Evolutionary conservation across 2,888 invertebrate genomes (phyloP).

Genomic region (Macaria notata): DNA sequence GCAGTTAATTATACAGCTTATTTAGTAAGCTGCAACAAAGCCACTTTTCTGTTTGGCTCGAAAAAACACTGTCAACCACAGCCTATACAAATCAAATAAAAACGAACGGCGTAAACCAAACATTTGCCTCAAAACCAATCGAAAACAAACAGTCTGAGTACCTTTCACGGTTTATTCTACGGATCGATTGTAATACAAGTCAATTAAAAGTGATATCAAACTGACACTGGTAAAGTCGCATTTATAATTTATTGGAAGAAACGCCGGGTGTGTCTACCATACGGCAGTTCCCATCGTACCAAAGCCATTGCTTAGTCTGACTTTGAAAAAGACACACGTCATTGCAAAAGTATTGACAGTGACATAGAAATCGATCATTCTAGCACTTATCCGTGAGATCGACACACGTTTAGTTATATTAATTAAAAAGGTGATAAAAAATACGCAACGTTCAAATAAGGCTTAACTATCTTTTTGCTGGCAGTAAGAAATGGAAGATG

Average conservation of each 20-base stretch:
- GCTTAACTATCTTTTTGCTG: background rate
- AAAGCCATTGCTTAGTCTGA: slow-evolving; percentile 48
- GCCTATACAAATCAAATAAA: too few species aligned
- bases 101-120: slow-evolving; percentile 18
- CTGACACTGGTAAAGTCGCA: slow-evolving; percentile 34
- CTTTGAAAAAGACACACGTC: slow-evolving; percentile 67
- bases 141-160: slow-evolving; percentile 8
- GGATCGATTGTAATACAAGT: slow-evolving; percentile 16
- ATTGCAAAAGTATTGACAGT: slow-evolving; percentile 54
- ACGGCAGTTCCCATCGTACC: slow-evolving; percentile 53
- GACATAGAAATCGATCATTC: slow-evolving; percentile 63
- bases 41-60: too few species aligned
- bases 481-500: slow-evolving; percentile 7
- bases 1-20: too few species aligned
- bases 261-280: slow-evolving; percentile 52
- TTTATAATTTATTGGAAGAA: slow-evolving; percentile 66
- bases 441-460: too few species aligned
- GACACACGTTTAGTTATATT: slow-evolving; percentile 15
- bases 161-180: slow-evolving; percentile 11
- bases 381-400: slow-evolving; percentile 9
- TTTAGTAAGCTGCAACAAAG: too few species aligned
- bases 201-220: slow-evolving; percentile 40
- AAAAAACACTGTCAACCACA: too few species aligned
- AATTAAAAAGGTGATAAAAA: too few species aligned
- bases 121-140: slow-evolving; percentile 18